Evolutionary conservation across 2,888 invertebrate species (phyloP).

Genomic region (Xestia sexstrigata): DNA sequence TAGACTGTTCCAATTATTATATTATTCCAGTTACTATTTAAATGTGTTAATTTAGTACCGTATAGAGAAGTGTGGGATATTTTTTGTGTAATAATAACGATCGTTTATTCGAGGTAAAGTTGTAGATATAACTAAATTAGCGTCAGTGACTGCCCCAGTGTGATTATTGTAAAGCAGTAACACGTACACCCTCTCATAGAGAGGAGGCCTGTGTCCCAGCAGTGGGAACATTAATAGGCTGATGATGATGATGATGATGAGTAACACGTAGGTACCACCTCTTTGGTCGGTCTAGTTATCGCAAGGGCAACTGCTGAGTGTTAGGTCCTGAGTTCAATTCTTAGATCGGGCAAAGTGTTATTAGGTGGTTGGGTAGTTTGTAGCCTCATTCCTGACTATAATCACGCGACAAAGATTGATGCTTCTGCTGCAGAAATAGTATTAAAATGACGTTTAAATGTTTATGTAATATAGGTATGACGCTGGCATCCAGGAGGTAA

Average conservation of each 20-base stretch:
- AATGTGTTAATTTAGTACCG: conserved; percentile 37
- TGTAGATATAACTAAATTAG: background rate
- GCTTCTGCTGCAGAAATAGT: too few relatives aligned
- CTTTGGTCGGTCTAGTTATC: background rate
- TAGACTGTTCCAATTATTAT: conserved; percentile 11
- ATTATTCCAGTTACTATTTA: conserved; percentile 6
- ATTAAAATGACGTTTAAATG: too few relatives aligned
- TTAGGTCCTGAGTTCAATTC: background rate
- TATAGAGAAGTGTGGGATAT: conserved; percentile 4
- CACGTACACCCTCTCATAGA: too few relatives aligned
- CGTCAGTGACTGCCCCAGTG: background rate
- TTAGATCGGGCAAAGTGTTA: background rate
- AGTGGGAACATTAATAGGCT: too few relatives aligned
- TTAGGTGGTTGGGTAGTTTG: background rate
- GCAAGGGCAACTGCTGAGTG: background rate
- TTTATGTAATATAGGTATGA: too few relatives aligned
- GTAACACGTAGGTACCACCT: too few relatives aligned
- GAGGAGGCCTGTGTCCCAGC: too few relatives aligned
- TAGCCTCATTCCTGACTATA: too few relatives aligned
- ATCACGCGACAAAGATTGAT: too few relatives aligned
- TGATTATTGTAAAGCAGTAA: too few relatives aligned
- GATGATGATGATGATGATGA: too few relatives aligned
- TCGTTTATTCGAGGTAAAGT: background rate
- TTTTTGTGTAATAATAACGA: conserved; percentile 12
- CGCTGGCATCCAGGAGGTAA: background rate